A percentile compares a stretch with the other conserved stretches of the same genome.
phyloP scores from a whole-genome alignment of 1,140 invertebrate genomes.

The Drosophila repletoides region DNA sequence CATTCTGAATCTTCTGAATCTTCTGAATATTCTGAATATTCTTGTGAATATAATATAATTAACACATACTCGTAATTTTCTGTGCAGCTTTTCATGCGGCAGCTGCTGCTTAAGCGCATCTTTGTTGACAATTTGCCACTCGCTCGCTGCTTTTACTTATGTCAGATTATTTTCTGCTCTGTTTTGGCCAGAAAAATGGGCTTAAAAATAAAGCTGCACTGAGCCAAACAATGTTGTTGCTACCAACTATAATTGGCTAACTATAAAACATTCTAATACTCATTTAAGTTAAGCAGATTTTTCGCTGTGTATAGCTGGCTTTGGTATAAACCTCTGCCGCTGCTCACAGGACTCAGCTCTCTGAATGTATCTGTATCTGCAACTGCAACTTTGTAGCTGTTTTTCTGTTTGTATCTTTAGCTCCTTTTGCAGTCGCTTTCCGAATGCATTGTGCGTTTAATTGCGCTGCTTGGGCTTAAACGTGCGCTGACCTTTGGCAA shows the following conservation, averaged over 20 bases:
- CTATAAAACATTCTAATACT: too few relatives aligned
- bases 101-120: constrained; percentile 14
- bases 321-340: not conserved
- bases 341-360: not conserved
- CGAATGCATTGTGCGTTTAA: constrained; percentile 76
- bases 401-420: not conserved
- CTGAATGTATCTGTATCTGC: not conserved
- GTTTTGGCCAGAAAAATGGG: not conserved
- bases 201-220: not conserved
- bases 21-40: too few relatives aligned
- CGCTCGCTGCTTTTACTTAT: too few relatives aligned
- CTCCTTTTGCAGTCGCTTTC: constrained; percentile 9
- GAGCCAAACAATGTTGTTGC: too few relatives aligned
- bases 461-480: constrained; percentile 78
- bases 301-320: too few relatives aligned
- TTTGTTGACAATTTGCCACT: constrained; percentile 12
- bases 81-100: not conserved
- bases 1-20: constrained; percentile 33
- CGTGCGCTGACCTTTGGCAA: constrained; percentile 79
- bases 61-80: constrained; percentile 47
- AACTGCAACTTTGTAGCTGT: not conserved
- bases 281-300: too few relatives aligned
- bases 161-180: not conserved
- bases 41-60: constrained; percentile 72
- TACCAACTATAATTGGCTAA: too few relatives aligned